Evolutionary conservation across 2,113 vertebrate species (phyloP).

Genomic region (Calypte anna): DNA sequence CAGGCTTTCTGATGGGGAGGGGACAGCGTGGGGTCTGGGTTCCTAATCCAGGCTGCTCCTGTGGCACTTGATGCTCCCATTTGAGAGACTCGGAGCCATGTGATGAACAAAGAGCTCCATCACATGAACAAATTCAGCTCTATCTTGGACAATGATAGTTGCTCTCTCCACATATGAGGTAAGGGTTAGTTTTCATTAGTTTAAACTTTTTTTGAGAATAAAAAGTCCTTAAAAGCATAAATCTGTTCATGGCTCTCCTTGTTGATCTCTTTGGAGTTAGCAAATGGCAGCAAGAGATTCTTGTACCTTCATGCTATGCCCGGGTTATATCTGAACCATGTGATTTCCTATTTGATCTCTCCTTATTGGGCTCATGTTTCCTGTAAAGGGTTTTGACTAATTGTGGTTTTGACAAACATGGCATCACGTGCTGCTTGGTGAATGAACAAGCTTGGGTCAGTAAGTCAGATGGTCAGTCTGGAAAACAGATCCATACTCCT

Average conservation of each 20-base stretch:
- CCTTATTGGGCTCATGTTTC: constrained; percentile 82
- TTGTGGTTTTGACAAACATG: constrained; percentile 80
- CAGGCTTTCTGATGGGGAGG: background rate
- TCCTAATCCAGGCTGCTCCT: background rate
- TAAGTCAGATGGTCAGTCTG: constrained; percentile 81
- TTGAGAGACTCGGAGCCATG: background rate
- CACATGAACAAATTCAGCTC: background rate
- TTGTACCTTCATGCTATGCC: background rate
- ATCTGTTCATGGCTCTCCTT: background rate
- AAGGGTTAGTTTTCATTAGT: background rate
- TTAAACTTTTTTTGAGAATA: background rate
- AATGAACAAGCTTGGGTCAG: constrained; percentile 66
- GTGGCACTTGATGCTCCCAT: fast-evolving
- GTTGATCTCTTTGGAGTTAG: background rate
- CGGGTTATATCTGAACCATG: constrained; percentile 53
- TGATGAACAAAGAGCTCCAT: background rate
- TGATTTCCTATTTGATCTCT: constrained; percentile 79
- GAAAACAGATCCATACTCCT: constrained; percentile 79
- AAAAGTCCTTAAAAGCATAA: background rate
- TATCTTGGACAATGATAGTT: background rate
- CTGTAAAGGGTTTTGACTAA: constrained; percentile 85
- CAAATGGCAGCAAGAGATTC: constrained; percentile 33
- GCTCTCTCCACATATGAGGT: background rate
- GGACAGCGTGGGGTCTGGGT: fast-evolving
- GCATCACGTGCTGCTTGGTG: constrained; percentile 71